Conservation (phyloP, 2,888 invertebrate species). For the Tanypteryx hageni region DNA sequence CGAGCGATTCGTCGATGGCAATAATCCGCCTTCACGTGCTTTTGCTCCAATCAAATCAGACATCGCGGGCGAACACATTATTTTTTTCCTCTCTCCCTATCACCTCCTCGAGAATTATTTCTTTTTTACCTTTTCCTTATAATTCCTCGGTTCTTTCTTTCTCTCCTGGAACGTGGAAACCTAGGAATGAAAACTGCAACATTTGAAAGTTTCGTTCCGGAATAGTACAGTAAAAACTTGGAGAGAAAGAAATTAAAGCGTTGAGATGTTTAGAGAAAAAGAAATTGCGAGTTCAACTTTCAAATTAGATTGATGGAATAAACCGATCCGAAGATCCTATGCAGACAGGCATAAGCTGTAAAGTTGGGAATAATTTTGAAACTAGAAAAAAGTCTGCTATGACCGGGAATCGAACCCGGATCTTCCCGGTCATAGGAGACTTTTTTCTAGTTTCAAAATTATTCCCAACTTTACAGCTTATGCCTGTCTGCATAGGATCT, state of each 20-base stretch:
- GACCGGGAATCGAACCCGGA: too few relatives aligned
- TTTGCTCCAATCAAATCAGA: not conserved
- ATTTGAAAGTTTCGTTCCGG: not conserved
- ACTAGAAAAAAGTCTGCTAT: too few relatives aligned
- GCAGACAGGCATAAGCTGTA: too few relatives aligned
- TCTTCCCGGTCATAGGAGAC: too few relatives aligned
- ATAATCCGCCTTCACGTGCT: not conserved
- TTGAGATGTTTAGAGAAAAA: too few relatives aligned
- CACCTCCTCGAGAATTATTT: not conserved
- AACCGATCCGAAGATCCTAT: too few relatives aligned
- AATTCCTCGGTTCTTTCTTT: not conserved
- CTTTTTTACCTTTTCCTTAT: not conserved
- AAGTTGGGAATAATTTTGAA: too few relatives aligned
- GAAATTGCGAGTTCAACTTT: too few relatives aligned
- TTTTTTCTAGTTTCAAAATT: too few relatives aligned
- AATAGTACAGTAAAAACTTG: not conserved
- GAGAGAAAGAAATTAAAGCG: not conserved
- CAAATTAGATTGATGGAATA: too few relatives aligned
- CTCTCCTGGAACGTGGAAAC: not conserved
- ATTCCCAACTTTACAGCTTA: too few relatives aligned
- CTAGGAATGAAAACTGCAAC: not conserved
- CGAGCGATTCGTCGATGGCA: not conserved
- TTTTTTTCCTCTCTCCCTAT: not conserved
- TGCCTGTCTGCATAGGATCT: too few relatives aligned
- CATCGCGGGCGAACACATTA: not conserved